These are phyloP conservation scores for Ciconia stormi DNA, from an alignment of 2,113 vertebrate genomes.

Conservation along the genomic window DNA sequence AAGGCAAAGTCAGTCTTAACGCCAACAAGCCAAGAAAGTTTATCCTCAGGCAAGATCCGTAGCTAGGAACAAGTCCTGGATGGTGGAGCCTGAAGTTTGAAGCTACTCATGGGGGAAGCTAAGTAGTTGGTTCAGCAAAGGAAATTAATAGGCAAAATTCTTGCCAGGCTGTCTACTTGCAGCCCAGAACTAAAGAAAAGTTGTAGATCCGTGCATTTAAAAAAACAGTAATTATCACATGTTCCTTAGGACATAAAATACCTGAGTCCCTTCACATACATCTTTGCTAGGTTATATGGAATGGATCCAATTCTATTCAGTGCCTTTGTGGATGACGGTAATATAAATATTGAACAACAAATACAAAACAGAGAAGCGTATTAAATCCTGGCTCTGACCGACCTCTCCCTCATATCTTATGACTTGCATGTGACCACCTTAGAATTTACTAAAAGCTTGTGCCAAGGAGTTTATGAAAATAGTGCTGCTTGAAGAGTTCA, in stretches of 20 bases:
- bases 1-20: neutral
- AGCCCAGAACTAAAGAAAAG: neutral
- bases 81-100: neutral
- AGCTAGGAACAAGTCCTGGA: neutral
- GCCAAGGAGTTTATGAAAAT: conserved; percentile 46
- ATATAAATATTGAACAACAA: conserved; percentile 42
- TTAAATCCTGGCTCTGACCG: conserved; percentile 14
- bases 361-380: neutral
- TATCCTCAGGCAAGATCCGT: neutral
- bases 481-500: conserved; percentile 7
- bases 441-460: conserved; percentile 9
- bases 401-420: conserved; percentile 42
- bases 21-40: neutral
- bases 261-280: rapidly evolving
- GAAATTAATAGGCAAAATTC: neutral
- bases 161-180: neutral
- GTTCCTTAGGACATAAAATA: neutral
- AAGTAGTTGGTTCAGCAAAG: neutral
- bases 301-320: neutral
- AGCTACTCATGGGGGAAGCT: neutral
- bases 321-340: neutral
- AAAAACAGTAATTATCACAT: neutral
- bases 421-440: conserved; percentile 48
- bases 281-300: neutral
- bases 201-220: neutral